Percentiles rank a stretch among this genome's conserved stretches.
These are phyloP conservation scores for Stenurella melanura DNA, from an alignment of 2,888 invertebrate genomes.

Conservation along the genomic window DNA sequence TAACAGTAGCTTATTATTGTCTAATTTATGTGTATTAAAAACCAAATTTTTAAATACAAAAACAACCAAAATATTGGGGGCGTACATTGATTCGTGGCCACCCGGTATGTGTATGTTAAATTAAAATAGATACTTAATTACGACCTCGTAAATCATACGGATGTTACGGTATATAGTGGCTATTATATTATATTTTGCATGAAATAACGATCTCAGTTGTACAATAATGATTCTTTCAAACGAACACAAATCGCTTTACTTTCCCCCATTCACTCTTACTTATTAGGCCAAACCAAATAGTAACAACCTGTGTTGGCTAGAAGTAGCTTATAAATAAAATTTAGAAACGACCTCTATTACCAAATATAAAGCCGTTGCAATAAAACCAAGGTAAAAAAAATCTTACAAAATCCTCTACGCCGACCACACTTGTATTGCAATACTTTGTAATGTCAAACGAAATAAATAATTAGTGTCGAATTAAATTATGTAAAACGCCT, in stretches of 20 bases:
- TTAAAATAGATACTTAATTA: too few species aligned
- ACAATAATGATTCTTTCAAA: background rate
- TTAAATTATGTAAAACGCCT: slow-evolving; percentile 1
- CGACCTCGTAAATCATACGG: too few species aligned
- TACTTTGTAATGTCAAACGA: slow-evolving; percentile 4
- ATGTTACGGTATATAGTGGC: too few species aligned
- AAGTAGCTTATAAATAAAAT: slow-evolving; percentile 4
- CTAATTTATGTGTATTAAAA: too few species aligned
- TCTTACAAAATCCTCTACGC: slow-evolving; percentile 21
- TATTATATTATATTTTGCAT: too few species aligned
- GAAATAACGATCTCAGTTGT: too few species aligned
- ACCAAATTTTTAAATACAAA: too few species aligned
- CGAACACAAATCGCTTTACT: background rate
- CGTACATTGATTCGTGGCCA: too few species aligned
- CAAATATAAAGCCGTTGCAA: background rate
- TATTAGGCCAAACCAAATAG: slow-evolving; percentile 7
- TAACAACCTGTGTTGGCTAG: background rate
- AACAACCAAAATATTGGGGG: too few species aligned
- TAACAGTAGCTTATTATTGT: too few species aligned
- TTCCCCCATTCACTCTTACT: background rate
- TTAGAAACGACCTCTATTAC: slow-evolving; percentile 23
- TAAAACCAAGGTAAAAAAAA: slow-evolving; percentile 29
- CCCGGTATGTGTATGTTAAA: too few species aligned
- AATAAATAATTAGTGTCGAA: background rate
- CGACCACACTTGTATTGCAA: background rate